Evolutionary conservation across 2,113 vertebrate species (phyloP).

Genomic region (Dicaeum eximium): DNA sequence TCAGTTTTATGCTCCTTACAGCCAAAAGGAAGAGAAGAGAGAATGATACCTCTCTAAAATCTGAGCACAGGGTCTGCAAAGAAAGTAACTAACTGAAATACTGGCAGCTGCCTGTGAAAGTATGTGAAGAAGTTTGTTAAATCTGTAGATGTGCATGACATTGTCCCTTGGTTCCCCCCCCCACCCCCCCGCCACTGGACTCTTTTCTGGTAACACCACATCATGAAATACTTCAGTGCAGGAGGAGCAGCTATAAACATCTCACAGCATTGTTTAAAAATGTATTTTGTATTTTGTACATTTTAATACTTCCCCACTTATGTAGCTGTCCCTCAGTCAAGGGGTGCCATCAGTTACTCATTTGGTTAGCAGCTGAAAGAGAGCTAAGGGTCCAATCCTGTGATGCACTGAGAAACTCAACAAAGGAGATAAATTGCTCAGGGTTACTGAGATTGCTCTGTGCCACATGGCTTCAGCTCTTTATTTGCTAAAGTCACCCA

Average conservation of each 20-base stretch:
- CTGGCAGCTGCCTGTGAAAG: not conserved
- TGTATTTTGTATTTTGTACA: not conserved
- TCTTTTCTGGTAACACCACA: not conserved
- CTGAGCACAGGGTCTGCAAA: not conserved
- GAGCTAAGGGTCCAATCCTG: not conserved
- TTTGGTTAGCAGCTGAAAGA: not conserved
- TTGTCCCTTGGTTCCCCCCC: not conserved
- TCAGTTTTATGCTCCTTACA: not conserved
- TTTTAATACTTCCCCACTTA: not conserved
- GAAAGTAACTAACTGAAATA: not conserved
- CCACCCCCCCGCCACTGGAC: no score
- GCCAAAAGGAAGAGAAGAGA: not conserved
- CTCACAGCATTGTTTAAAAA: not conserved
- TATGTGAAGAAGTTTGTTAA: not conserved
- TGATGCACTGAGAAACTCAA: not conserved
- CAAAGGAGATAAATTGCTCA: not conserved
- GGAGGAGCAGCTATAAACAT: not conserved
- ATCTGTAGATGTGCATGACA: rapidly evolving
- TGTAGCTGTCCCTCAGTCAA: not conserved
- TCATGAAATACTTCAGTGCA: not conserved
- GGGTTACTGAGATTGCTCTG: not conserved
- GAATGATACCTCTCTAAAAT: not conserved
- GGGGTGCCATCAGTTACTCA: not conserved
- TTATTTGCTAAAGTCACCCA: not conserved
- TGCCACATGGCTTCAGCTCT: not conserved